phyloP scores from a whole-genome alignment of 30 jellyfish, hydroid and myxozoan genomes.

The Pelagia noctiluca region DNA sequence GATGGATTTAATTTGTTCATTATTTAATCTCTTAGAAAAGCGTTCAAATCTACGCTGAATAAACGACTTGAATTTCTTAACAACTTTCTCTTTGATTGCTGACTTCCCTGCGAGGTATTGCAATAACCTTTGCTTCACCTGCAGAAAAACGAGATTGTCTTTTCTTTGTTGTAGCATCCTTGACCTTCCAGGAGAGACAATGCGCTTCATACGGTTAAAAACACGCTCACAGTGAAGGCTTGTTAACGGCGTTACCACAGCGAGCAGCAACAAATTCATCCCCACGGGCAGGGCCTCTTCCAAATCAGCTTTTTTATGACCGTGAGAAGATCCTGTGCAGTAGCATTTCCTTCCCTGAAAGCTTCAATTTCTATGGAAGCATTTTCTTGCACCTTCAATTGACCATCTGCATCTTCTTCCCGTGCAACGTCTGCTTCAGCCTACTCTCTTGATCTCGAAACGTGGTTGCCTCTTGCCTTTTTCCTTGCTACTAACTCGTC shows the following conservation, averaged over 20 bases:
- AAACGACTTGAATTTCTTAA: neutral
- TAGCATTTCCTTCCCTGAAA: constrained; percentile 44
- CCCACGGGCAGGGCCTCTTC: constrained; percentile 33
- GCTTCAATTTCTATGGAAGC: constrained; percentile 43
- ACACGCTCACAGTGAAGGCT: constrained; percentile 33
- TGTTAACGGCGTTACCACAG: constrained; percentile 40
- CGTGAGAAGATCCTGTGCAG: constrained; percentile 51
- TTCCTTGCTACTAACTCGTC: constrained; percentile 1
- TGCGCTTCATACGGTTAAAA: constrained; percentile 15
- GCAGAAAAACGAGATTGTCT: neutral
- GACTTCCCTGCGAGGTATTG: neutral
- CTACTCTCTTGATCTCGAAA: no score
- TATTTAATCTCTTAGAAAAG: no score
- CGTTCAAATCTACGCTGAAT: neutral
- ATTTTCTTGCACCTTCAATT: constrained; percentile 27
- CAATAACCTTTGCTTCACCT: neutral
- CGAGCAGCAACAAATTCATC: constrained; percentile 24
- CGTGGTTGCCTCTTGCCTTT: constrained; percentile 9
- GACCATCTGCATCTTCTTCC: constrained; percentile 17
- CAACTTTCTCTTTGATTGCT: neutral
- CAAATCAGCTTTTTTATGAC: constrained; percentile 25
- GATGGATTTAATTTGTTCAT: no score
- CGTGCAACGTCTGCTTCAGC: neutral
- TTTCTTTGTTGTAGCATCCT: constrained; percentile 4
- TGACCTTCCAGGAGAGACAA: constrained; percentile 40